Evolutionary conservation across 2,888 invertebrate genomes (phyloP).

Genomic region (Rotaria macrura): DNA sequence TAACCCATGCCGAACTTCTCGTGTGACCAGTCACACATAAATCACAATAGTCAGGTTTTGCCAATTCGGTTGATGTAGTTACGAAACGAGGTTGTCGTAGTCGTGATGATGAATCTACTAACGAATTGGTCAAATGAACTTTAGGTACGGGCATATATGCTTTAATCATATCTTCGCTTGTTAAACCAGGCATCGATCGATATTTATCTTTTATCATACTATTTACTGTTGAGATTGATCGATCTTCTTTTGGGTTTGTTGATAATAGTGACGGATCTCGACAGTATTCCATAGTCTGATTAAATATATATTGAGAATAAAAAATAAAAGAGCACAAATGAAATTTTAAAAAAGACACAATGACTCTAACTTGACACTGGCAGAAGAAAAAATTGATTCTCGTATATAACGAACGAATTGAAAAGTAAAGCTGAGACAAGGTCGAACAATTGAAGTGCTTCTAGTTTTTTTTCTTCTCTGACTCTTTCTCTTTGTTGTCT

Average conservation of each 20-base stretch:
- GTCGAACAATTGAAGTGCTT: neutral
- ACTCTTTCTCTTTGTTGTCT: neutral
- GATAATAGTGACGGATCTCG: no score
- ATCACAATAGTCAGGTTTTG: neutral
- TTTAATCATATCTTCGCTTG: constrained; percentile 1
- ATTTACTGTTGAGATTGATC: neutral
- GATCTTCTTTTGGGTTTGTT: neutral
- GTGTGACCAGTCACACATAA: neutral
- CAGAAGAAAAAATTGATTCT: neutral
- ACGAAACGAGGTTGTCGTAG: neutral
- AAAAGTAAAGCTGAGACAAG: neutral
- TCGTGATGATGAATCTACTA: neutral
- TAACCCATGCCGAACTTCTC: neutral
- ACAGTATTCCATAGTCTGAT: neutral
- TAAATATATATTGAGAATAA: neutral
- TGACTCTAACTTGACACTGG: neutral
- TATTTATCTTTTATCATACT: neutral
- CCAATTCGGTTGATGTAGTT: neutral
- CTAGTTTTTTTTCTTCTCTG: neutral
- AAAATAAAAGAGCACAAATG: neutral
- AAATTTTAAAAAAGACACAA: neutral
- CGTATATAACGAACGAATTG: neutral
- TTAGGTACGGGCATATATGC: neutral
- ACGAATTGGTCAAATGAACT: neutral
- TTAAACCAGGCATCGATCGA: neutral